A percentile compares a stretch with the other conserved stretches of the same genome.
Evolutionary conservation across 1,140 invertebrate genomes (phyloP).

Genomic region (Protaetia brevitarsis): DNA sequence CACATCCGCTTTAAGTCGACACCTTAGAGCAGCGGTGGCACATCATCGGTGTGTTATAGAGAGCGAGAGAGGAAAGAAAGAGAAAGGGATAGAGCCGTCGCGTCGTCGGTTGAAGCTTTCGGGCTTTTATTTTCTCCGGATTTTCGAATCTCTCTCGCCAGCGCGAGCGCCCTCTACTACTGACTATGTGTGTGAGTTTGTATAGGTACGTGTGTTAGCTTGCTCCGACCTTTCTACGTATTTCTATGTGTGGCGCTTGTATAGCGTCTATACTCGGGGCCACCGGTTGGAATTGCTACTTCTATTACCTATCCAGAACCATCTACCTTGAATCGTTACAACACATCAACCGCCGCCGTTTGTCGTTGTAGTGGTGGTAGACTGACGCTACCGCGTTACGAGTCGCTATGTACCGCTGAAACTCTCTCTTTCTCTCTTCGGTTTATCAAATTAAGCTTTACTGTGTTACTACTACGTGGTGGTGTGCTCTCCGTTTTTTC

Average conservation of each 20-base stretch:
- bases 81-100: too few relatives aligned
- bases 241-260: neutral
- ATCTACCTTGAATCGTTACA: neutral
- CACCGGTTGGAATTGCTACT: neutral
- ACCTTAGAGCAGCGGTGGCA: constrained; percentile 8
- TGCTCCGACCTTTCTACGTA: too few relatives aligned
- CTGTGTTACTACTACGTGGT: too few relatives aligned
- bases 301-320: neutral
- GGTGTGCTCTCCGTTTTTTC: too few relatives aligned
- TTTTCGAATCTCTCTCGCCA: neutral
- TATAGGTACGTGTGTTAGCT: neutral
- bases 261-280: neutral
- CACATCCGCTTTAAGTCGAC: constrained; percentile 28
- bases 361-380: too few relatives aligned
- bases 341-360: too few relatives aligned
- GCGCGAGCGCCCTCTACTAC: neutral
- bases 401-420: neutral
- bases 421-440: neutral
- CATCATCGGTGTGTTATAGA: too few relatives aligned
- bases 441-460: neutral
- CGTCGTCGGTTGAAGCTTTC: neutral
- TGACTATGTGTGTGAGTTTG: neutral
- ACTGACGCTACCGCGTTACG: neutral
- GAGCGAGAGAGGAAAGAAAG: too few relatives aligned
- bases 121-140: neutral